Evolutionary conservation across 2,888 invertebrate genomes (phyloP).

Genomic region (Ryuthela nishihirai): DNA sequence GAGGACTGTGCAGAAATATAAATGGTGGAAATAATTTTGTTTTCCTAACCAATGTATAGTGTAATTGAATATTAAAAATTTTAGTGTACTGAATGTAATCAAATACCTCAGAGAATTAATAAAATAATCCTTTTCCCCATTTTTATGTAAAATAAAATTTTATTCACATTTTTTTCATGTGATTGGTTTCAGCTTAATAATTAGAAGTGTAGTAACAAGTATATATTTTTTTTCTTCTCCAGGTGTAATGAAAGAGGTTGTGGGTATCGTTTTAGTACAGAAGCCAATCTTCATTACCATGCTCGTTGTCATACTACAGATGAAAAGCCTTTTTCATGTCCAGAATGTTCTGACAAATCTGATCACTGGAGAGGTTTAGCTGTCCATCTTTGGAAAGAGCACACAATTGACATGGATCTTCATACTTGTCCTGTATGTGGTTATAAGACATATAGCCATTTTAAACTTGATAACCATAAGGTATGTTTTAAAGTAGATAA

Average conservation of each 20-base stretch:
- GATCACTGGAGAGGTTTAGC: conserved; percentile 62
- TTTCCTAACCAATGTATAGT: background rate
- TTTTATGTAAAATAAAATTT: background rate
- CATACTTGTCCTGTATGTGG: conserved; percentile 45
- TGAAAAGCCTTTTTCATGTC: conserved; percentile 45
- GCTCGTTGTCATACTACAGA: conserved; percentile 58
- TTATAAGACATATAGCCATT: conserved; percentile 47
- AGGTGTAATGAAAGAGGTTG: conserved; percentile 59
- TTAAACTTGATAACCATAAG: conserved; percentile 54
- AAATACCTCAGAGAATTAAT: background rate
- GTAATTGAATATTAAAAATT: background rate
- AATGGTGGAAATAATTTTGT: background rate
- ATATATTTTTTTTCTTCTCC: background rate
- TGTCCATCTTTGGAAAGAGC: conserved; percentile 65
- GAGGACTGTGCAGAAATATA: conserved; percentile 2
- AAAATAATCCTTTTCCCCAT: background rate
- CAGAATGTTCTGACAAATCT: conserved; percentile 45
- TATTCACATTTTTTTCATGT: background rate
- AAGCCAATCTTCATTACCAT: conserved; percentile 63
- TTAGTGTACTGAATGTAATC: background rate
- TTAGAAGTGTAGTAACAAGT: background rate
- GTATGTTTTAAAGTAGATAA: too few species aligned
- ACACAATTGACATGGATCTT: conserved; percentile 56
- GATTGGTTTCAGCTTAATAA: background rate
- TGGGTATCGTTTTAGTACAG: conserved; percentile 58